Conservation (phyloP, 2,113 vertebrate species). For the Orthonyx spaldingii region DNA sequence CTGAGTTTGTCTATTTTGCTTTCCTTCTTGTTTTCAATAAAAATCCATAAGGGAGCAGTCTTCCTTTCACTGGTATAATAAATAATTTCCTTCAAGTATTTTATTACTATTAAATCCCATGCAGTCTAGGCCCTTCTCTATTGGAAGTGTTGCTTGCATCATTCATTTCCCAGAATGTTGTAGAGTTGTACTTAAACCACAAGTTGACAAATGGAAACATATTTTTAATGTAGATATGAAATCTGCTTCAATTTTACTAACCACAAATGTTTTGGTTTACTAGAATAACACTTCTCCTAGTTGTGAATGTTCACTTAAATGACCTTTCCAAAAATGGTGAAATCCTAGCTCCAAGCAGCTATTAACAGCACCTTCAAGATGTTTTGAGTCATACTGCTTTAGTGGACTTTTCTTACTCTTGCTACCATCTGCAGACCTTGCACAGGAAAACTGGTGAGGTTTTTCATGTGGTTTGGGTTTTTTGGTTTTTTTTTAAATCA, state of each 20-base stretch:
- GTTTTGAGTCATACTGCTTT: not conserved
- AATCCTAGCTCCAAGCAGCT: not conserved
- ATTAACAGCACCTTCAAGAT: not conserved
- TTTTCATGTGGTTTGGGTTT: not conserved
- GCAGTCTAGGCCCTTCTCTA: not conserved
- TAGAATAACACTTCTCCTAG: not conserved
- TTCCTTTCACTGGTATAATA: not conserved
- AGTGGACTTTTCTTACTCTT: not conserved
- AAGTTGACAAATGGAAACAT: not conserved
- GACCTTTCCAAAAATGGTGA: not conserved
- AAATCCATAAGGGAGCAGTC: not conserved
- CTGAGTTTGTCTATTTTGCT: not conserved
- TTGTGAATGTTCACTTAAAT: not conserved
- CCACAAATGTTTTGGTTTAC: not conserved
- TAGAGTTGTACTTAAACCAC: not conserved
- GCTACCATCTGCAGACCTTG: not conserved
- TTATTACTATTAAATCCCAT: not conserved
- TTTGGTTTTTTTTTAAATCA: not conserved
- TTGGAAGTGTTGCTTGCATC: not conserved
- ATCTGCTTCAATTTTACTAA: not conserved
- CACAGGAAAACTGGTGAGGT: not conserved
- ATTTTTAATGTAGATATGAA: not conserved
- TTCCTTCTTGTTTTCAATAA: not conserved
- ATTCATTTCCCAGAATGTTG: not conserved
- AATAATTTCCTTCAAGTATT: not conserved